Percentiles rank a stretch among this genome's conserved stretches.
phyloP scores from a whole-genome alignment of 2,113 vertebrate species.

The Thermophis baileyi region DNA sequence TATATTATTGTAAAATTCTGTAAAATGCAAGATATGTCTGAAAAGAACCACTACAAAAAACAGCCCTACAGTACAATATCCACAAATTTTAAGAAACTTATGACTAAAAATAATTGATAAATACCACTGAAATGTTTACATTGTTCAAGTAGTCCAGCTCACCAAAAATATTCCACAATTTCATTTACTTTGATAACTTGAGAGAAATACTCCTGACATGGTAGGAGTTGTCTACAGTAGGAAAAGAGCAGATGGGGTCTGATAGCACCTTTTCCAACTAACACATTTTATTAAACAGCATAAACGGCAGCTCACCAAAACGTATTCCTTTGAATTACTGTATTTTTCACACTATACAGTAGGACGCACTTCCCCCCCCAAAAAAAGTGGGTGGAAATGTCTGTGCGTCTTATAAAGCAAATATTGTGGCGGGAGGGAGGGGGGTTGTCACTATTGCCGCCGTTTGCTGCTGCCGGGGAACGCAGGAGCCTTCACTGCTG shows the following conservation, averaged over 20 bases:
- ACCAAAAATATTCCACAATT: background rate
- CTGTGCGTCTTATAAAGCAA: too few species aligned
- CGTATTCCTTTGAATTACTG: background rate
- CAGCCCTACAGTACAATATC: background rate
- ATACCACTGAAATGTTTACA: background rate
- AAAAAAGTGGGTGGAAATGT: too few species aligned
- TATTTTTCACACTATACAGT: too few species aligned
- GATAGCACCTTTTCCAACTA: background rate
- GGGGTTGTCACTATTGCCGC: too few species aligned
- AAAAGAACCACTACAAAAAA: background rate
- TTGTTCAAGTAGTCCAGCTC: background rate
- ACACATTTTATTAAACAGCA: background rate
- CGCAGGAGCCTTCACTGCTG: too few species aligned
- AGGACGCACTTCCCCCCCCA: too few species aligned
- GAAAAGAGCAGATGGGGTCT: background rate
- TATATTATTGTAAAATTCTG: slow-evolving; percentile 99
- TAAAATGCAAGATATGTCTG: slow-evolving; percentile 21
- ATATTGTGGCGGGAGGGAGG: too few species aligned
- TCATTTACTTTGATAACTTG: background rate
- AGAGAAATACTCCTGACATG: too few species aligned
- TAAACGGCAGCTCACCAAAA: background rate
- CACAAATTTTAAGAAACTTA: background rate
- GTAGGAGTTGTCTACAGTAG: background rate
- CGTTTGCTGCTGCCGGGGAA: too few species aligned
- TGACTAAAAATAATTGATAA: background rate